Evolutionary conservation across 2,797 vertebrate genomes (phyloP).

Genomic region (Chromobotia macracanthus): DNA sequence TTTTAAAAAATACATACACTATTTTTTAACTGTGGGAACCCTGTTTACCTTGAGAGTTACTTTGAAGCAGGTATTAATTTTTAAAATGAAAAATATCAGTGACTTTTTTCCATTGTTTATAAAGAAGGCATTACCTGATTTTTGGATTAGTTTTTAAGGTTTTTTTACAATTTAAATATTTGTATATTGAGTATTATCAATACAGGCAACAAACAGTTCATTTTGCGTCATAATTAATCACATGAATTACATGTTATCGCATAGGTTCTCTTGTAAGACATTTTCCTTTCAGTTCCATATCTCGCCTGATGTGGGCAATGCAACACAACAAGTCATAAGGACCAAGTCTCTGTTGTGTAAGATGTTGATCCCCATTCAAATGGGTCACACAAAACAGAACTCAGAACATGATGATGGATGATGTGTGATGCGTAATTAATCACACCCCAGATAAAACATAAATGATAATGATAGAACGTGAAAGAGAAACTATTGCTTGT

Average conservation of each 20-base stretch:
- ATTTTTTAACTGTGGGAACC: neutral
- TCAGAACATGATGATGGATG: constrained; percentile 32
- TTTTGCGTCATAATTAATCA: neutral
- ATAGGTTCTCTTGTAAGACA: neutral
- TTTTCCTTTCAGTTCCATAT: constrained; percentile 25
- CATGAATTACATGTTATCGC: neutral
- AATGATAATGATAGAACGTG: constrained; percentile 20
- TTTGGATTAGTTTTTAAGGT: neutral
- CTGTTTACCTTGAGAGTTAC: neutral
- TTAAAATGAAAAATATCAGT: neutral
- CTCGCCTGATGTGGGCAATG: constrained; percentile 37
- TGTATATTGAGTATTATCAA: neutral
- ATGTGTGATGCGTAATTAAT: constrained; percentile 32
- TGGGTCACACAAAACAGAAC: constrained; percentile 32
- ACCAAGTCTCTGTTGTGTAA: constrained; percentile 26
- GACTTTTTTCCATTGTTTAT: neutral
- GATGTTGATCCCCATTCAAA: constrained; percentile 40
- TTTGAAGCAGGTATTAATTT: neutral
- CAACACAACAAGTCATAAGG: constrained; percentile 30
- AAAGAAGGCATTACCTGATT: neutral
- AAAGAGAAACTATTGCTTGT: constrained; percentile 15
- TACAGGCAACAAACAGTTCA: neutral
- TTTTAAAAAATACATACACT: neutral
- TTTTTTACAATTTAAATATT: neutral
- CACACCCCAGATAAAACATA: neutral